Evolutionary conservation across 2,113 vertebrate species (phyloP).

Genomic region (Trachemys scripta): DNA sequence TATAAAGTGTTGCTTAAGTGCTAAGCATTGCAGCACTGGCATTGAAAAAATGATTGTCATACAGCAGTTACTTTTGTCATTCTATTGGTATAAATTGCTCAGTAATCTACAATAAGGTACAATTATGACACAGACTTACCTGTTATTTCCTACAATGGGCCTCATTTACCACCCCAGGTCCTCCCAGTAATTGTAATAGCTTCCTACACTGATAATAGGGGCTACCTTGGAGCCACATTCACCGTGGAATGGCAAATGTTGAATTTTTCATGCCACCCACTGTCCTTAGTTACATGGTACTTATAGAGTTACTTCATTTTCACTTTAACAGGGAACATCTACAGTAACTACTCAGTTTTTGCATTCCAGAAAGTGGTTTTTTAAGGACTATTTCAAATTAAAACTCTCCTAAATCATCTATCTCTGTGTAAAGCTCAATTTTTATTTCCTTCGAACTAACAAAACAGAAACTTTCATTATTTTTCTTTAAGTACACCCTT

Average conservation of each 20-base stretch:
- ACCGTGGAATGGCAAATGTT: neutral
- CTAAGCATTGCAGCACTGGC: neutral
- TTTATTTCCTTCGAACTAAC: conserved; percentile 16
- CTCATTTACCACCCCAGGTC: accelerated
- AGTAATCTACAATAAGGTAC: neutral
- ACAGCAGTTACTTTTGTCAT: neutral
- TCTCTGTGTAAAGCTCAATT: conserved; percentile 7
- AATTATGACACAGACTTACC: neutral
- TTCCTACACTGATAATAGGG: accelerated
- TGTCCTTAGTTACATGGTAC: neutral
- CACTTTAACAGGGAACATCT: neutral
- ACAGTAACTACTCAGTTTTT: neutral
- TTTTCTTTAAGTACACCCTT: conserved; percentile 33
- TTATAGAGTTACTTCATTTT: neutral
- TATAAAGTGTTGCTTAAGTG: neutral
- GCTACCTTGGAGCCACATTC: neutral
- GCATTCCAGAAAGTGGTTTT: neutral
- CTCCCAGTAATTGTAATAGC: neutral
- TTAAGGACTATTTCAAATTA: neutral
- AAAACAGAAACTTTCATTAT: conserved; percentile 10
- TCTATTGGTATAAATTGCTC: neutral
- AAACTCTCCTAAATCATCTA: conserved; percentile 20
- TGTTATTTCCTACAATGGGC: neutral
- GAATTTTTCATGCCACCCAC: neutral
- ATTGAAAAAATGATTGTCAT: neutral